phyloP scores from a whole-genome alignment of 2,113 vertebrate genomes.

The Gnathonemus longibarbis region DNA sequence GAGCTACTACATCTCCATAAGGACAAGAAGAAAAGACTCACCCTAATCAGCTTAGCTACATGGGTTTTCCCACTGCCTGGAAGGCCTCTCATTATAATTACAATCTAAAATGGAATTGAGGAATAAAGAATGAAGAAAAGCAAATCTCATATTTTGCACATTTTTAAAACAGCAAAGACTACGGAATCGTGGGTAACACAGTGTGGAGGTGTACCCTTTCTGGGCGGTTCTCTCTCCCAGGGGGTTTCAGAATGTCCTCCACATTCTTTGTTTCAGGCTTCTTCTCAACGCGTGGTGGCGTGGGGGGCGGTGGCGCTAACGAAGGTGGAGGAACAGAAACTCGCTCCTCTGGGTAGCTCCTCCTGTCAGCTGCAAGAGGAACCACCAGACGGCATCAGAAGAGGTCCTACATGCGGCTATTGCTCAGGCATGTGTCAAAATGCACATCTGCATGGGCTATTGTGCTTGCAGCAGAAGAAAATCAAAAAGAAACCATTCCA shows the following conservation, averaged over 20 bases:
- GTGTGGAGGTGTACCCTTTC: constrained; percentile 69
- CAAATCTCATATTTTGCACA: not conserved
- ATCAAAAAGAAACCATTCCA: not conserved
- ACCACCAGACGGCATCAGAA: not conserved
- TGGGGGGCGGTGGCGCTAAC: constrained; percentile 67
- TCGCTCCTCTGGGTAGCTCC: constrained; percentile 82
- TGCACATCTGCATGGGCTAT: not conserved
- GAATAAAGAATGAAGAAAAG: not conserved
- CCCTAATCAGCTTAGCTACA: constrained; percentile 95
- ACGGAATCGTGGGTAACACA: not conserved
- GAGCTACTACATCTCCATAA: not conserved
- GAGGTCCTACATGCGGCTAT: not conserved
- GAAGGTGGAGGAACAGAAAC: constrained; percentile 63
- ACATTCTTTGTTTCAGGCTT: constrained; percentile 96
- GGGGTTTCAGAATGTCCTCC: constrained; percentile 90
- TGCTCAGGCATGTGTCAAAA: not conserved
- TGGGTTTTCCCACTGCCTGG: constrained; percentile 97
- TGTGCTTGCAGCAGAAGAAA: not conserved
- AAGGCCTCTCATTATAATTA: constrained; percentile 95
- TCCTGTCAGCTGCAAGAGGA: constrained; percentile 69
- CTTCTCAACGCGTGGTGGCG: constrained; percentile 76
- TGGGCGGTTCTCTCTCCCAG: constrained; percentile 81
- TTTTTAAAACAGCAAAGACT: not conserved
- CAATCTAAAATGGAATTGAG: constrained; percentile 73
- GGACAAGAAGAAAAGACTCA: constrained; percentile 49